Evolutionary conservation across 2,888 invertebrate genomes (phyloP), one percentile per base, ranked within the genome.

Genomic region (Amphipoea lucens): DNA sequence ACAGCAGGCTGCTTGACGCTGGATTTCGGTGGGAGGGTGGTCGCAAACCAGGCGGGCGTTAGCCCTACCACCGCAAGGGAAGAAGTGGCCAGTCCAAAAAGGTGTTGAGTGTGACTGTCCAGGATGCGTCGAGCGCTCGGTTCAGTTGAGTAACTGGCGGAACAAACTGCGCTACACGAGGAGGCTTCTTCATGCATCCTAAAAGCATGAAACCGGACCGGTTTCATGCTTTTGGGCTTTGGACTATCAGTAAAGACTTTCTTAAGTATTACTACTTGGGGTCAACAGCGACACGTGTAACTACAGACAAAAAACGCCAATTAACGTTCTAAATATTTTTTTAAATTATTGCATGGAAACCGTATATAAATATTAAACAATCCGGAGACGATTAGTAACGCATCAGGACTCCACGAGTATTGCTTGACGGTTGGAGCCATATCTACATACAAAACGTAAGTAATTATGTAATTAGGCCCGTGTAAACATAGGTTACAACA

Each of bases 371-470:
- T 71, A 79, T 73, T 62, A 70, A 68, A 78, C 7, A 65, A 67
- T 85, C 67, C 72, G 75, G 57, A 68, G 71, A n/a, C 85, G 72
- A 88, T 86, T 84, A 84, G 89, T 87, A 68, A 81, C 81, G 78
- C 76, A 76, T 82, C 83, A 76, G 78, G 29, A 78, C 23, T 63
- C 63, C 71, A 65, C 45, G 71, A 71, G 77, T 68, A 57, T 71
- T 51, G 48, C 51, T 74, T 45, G 75, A 14, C 29, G 66, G 86
- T 72, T 79, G 71, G 51, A 57, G 40, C 36, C 69, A 54, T 36
- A 5, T 14, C 14, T 40, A 67, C 42, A 57, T 60, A 75, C 68
- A 60, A 80, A 74, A 85, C 20, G 63, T 48, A 36, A 42, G 51
- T 71, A 60, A 77, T 77, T 83, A 83, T 45, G n/a, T 74, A 75